These are phyloP conservation scores for Pantala flavescens DNA, from an alignment of 1,140 invertebrate genomes.

Conservation along the genomic window DNA sequence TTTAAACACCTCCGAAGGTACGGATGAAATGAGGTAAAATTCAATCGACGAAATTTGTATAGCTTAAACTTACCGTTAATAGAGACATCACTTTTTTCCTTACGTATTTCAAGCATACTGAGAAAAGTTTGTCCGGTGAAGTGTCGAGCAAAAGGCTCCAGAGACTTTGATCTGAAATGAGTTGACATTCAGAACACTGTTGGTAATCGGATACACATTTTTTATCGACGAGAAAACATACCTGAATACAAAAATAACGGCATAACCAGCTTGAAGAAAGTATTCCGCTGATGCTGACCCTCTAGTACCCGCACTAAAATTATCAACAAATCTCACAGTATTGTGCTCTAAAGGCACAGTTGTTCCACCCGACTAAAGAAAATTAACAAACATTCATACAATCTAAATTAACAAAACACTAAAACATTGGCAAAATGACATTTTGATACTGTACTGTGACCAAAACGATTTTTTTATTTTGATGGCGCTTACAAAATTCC, in stretches of 20 bases:
- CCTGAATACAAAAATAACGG: conserved; percentile 69
- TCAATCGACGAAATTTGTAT: neutral
- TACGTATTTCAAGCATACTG: conserved; percentile 58
- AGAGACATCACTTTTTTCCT: neutral
- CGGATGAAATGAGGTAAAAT: too few species aligned
- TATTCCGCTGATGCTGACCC: conserved; percentile 92
- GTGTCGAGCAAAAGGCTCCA: conserved; percentile 83
- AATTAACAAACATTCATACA: neutral
- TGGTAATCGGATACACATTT: conserved; percentile 11
- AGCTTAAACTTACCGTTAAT: neutral
- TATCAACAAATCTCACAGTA: conserved; percentile 95
- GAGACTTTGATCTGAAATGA: conserved; percentile 52
- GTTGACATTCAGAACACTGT: conserved; percentile 15
- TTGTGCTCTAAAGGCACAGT: conserved; percentile 93
- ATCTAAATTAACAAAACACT: too few species aligned
- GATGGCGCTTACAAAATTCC: neutral
- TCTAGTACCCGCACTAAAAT: conserved; percentile 93
- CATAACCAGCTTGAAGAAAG: conserved; percentile 73
- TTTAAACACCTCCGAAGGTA: too few species aligned
- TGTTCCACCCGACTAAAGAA: conserved; percentile 81
- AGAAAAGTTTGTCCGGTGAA: conserved; percentile 68
- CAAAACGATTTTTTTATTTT: neutral
- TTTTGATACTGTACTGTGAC: neutral
- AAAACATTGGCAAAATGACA: too few species aligned
- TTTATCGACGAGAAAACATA: conserved; percentile 22